Percentiles rank a stretch among this genome's conserved stretches.
These are phyloP conservation scores for Zootermopsis nevadensis DNA, from an alignment of 2,888 invertebrate genomes.

Conservation along the genomic window DNA sequence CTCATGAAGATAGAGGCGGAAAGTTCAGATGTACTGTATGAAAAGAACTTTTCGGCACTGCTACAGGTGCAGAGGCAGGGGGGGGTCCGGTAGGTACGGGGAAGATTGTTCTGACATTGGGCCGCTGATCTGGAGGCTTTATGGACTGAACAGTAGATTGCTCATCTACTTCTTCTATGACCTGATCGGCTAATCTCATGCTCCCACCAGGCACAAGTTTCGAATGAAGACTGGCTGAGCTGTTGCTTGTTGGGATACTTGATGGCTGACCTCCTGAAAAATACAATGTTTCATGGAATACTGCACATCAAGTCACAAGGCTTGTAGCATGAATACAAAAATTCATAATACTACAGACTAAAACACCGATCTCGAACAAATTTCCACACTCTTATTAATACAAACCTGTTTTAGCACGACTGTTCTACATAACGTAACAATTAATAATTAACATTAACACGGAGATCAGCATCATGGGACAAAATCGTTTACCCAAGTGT, in stretches of 20 bases:
- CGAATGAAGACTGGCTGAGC: conserved; percentile 53
- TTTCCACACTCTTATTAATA: too few species aligned
- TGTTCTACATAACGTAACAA: too few species aligned
- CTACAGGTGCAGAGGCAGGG: conserved; percentile 72
- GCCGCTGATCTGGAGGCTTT: too few species aligned
- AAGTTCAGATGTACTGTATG: conserved; percentile 29
- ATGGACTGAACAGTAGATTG: conserved; percentile 84
- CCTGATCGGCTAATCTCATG: conserved; percentile 77
- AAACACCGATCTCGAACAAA: too few species aligned
- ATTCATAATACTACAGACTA: neutral
- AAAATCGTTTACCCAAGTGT: too few species aligned
- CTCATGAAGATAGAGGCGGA: conserved; percentile 53
- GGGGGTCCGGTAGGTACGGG: conserved; percentile 64
- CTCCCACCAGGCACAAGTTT: conserved; percentile 62
- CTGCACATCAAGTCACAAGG: neutral
- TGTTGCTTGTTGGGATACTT: conserved; percentile 41
- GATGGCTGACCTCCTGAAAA: neutral
- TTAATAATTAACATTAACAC: too few species aligned
- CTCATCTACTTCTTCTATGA: conserved; percentile 79
- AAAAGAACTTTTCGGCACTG: conserved; percentile 66
- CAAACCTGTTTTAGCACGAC: neutral
- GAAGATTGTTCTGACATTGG: conserved; percentile 56
- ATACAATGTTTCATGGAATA: too few species aligned
- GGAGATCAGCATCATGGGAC: too few species aligned
- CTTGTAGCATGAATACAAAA: too few species aligned